These are phyloP conservation scores for Austrolebias charrua DNA, from an alignment of 2,797 vertebrate genomes.

Conservation along the genomic window DNA sequence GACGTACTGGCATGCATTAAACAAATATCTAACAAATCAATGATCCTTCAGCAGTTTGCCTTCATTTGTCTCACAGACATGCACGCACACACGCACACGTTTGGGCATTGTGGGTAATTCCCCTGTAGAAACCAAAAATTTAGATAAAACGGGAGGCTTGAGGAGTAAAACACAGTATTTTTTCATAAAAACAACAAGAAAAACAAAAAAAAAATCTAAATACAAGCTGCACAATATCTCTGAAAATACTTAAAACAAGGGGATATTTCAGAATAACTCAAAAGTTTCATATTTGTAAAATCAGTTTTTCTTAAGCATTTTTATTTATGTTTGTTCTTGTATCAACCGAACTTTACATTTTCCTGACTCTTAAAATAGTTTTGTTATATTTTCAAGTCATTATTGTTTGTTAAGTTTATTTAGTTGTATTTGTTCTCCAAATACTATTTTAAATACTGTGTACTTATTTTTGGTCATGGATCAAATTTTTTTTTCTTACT, in stretches of 20 bases:
- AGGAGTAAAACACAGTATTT: neutral
- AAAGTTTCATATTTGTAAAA: too few relatives aligned
- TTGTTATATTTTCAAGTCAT: too few relatives aligned
- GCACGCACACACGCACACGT: constrained; percentile 38
- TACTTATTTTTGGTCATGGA: too few relatives aligned
- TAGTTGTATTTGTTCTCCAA: neutral
- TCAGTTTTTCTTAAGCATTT: neutral
- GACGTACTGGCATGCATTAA: constrained; percentile 14
- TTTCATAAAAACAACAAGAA: neutral
- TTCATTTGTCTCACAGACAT: constrained; percentile 22
- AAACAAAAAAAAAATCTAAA: neutral
- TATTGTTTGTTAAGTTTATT: neutral
- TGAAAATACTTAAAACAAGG: too few relatives aligned
- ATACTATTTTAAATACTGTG: neutral
- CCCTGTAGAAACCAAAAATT: neutral
- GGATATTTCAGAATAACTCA: too few relatives aligned
- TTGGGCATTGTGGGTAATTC: neutral
- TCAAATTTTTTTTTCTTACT: too few relatives aligned
- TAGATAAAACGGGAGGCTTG: neutral
- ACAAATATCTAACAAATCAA: constrained; percentile 13
- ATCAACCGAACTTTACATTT: too few relatives aligned
- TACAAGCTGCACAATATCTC: neutral
- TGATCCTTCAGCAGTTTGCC: constrained; percentile 14
- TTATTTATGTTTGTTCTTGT: neutral
- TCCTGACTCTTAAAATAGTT: too few relatives aligned